phyloP scores from a whole-genome alignment of 1,140 invertebrate species.

The Apis dorsata region DNA sequence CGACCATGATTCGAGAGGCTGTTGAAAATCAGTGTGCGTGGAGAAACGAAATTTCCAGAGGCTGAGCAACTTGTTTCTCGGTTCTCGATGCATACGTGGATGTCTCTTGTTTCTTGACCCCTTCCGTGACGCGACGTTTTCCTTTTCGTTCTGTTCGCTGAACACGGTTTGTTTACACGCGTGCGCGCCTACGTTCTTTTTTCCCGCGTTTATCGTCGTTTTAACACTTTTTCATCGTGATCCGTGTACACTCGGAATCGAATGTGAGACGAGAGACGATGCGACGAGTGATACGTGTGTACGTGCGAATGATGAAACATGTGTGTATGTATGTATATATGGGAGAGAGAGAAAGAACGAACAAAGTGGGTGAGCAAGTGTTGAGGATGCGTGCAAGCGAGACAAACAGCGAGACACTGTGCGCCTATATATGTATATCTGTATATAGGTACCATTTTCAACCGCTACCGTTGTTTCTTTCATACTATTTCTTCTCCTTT shows the following conservation, averaged over 20 bases:
- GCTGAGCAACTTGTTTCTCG: neutral
- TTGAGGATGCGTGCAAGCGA: neutral
- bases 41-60: slow-evolving; percentile 24
- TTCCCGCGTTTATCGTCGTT: neutral
- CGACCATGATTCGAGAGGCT: neutral
- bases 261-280: neutral
- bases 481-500: slow-evolving; percentile 24
- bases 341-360: neutral
- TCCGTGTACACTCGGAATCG: slow-evolving; percentile 1
- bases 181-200: neutral
- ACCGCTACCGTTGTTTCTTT: slow-evolving; percentile 34
- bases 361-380: neutral
- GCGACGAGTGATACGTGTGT: neutral
- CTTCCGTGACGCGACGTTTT: neutral
- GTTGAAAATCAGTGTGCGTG: neutral
- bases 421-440: slow-evolving; percentile 60
- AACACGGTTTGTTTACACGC: neutral
- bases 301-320: neutral
- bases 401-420: slow-evolving; percentile 52
- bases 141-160: neutral
- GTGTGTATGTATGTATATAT: neutral
- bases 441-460: slow-evolving; percentile 55
- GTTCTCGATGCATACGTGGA: neutral
- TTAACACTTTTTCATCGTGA: neutral
- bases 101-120: neutral